Base-by-base conservation (phyloP, 37 sponge, comb jelly and placozoan species). In the Diacarnus erythraeanus region DNA sequence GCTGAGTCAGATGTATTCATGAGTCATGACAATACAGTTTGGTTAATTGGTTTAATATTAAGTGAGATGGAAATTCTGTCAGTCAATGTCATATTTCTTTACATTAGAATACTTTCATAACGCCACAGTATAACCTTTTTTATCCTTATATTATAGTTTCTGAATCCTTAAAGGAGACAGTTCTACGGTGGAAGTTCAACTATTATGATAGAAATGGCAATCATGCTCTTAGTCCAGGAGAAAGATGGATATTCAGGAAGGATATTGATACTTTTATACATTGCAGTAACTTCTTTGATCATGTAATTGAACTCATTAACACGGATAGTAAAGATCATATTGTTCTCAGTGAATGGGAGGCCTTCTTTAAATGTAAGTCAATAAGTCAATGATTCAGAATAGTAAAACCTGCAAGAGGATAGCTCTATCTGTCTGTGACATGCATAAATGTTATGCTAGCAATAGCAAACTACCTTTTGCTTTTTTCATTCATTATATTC, bases 281-380 rank as follows among this genome's bases (percentile, higher is more conserved):
- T 3, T 82, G 83, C 66, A 82, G 4, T 1, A n/a, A 18, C 1
- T 64, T 82, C 38, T 63, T 82, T 35, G 31, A 40, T 39, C 83
- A 82, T 27, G 34, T 82, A 10, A 66, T 61, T 27, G 42, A 61
- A 30, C n/a, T 72, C n/a, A 60, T 75, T 10, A 75, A 82, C 51
- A 23, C 21, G 0, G 25, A 64, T 69, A 25, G n/a, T 9, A 35
- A 74, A 29, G 57, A 56, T 30, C 10, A 34, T 2, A 65, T 82
- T 12, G 41, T 25, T 15, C 37, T 44, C n/a, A 15, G 25, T 0
- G 83, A 82, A 73, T 82, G 83, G 83, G 17, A 9, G 0, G n/a
- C 22, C 21, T 81, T 81, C 54, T 81, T 72, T 10, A 10, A n/a
- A 59, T 27, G 60, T 59, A 59, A 59, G 18, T 10, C 4, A 59